Base-by-base conservation (phyloP, 2,113 vertebrate genomes). In the Andinoacara biseriatus region DNA sequence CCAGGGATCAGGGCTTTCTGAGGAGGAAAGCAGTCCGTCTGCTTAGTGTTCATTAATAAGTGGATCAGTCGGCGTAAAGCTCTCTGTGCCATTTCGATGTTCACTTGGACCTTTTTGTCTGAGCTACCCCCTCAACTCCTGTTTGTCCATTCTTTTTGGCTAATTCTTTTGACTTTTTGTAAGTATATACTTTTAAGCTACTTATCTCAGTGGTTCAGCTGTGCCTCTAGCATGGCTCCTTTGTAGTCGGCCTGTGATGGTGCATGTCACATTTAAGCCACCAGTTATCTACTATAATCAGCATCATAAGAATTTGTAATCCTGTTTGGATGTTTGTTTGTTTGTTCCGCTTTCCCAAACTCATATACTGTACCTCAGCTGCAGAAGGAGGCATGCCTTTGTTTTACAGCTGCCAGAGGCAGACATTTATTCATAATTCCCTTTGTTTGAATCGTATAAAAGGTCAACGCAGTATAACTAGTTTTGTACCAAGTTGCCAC, bases 41-140 rank as follows among this genome's bases (percentile, higher is more conserved):
- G 38, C 76, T 86, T 80, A 62, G 65, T 8, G 75, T 74, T 86
- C 46, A 58, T 86, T 82, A 82, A 80, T 69, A 87, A 82, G 26
- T 57, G 76, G 77, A 15, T 78, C 82, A 82, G 74, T 74, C 49
- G 14, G n/a, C 35, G n/a, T 74, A 22, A 86, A 67, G 52, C 18
- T 78, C 1, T 33, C 35, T 17, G 58, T 22, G 17, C 60, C 38
- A 4, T 54, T 54, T 43, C 1, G 35, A 5, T 69, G 20, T 26
- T 72, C 52, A 43, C 43, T 54, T 29, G 31, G 26, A 54, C 18
- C 26, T 20, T 72, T 31, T n/a, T 14, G 46, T 54, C 46, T 5
- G 67, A 54, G 3, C 9, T 20, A 13, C 65, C 43, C 43, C 67
- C 18, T 46, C 5, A 72, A 0, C 67, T 6, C 26, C 3, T 54